phyloP scores from a whole-genome alignment of 1,140 invertebrate species.

The Oryzaephilus surinamensis region DNA sequence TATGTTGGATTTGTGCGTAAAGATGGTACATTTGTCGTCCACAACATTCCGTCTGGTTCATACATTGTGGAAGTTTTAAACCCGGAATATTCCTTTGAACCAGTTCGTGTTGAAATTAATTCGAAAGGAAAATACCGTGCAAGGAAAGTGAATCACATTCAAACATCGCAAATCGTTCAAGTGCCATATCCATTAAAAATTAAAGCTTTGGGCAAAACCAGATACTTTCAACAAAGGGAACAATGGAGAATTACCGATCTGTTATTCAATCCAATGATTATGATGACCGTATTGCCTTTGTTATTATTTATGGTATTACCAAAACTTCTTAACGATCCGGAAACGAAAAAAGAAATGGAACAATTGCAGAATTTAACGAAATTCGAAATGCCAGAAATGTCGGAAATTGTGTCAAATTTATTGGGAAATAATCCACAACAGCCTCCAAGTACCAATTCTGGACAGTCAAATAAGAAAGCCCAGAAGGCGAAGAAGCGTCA shows the following conservation, averaged over 20 bases:
- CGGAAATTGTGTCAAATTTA: constrained; percentile 75
- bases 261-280: constrained; percentile 92
- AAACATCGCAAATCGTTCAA: constrained; percentile 77
- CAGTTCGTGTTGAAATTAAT: constrained; percentile 88
- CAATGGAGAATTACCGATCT: constrained; percentile 94
- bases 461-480: neutral
- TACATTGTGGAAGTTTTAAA: constrained; percentile 90
- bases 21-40: constrained; percentile 87
- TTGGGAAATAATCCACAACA: too few relatives aligned
- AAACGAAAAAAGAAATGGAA: constrained; percentile 90
- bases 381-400: constrained; percentile 81
- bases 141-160: constrained; percentile 88
- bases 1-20: constrained; percentile 78
- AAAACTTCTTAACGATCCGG: constrained; percentile 94
- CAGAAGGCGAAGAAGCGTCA: too few relatives aligned
- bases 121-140: constrained; percentile 93
- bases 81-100: constrained; percentile 85
- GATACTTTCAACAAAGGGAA: constrained; percentile 89
- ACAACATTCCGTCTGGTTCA: constrained; percentile 85
- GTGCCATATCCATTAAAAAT: constrained; percentile 86
- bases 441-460: too few relatives aligned
- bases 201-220: constrained; percentile 66
- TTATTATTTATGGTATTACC: constrained; percentile 86
- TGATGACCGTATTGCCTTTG: constrained; percentile 94
- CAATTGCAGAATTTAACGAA: constrained; percentile 73